phyloP scores from a whole-genome alignment of 35 echinoderm and acorn worm species.

The Ptychodera flava region DNA sequence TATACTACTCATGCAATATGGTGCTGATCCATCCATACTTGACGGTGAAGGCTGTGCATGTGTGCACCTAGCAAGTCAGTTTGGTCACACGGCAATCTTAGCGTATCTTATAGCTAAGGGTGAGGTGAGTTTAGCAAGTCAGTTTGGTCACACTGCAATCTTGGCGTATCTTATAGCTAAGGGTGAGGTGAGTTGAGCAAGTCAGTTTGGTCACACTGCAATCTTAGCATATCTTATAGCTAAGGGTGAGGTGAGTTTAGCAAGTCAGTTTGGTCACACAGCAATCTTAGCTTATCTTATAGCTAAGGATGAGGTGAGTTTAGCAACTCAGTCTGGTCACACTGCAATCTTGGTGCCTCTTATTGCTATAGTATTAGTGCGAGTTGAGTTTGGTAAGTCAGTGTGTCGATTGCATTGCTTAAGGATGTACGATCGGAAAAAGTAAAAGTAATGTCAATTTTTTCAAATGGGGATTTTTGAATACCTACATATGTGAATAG shows the following conservation, averaged over 20 bases:
- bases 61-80: conserved; percentile 81
- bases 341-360: conserved; percentile 84
- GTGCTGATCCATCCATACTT: conserved; percentile 86
- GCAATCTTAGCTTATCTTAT: conserved; percentile 85
- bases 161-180: conserved; percentile 85
- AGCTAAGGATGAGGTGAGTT: conserved; percentile 69
- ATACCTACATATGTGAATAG: too few species aligned
- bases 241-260: conserved; percentile 73
- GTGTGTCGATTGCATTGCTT: too few species aligned
- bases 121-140: conserved; percentile 62
- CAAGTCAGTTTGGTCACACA: conserved; percentile 88
- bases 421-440: too few species aligned
- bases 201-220: conserved; percentile 87
- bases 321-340: conserved; percentile 84
- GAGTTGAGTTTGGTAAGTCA: too few species aligned
- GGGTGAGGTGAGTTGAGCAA: conserved; percentile 66
- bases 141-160: conserved; percentile 90
- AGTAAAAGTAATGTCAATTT: too few species aligned
- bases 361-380: conserved; percentile 75
- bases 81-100: conserved; percentile 83
- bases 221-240: conserved; percentile 86
- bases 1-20: conserved; percentile 84
- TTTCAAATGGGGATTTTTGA: too few species aligned
- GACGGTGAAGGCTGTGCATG: conserved; percentile 88
- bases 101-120: conserved; percentile 90